These are phyloP conservation scores for Picus viridis DNA, from an alignment of 2,797 vertebrate species.

Conservation along the genomic window DNA sequence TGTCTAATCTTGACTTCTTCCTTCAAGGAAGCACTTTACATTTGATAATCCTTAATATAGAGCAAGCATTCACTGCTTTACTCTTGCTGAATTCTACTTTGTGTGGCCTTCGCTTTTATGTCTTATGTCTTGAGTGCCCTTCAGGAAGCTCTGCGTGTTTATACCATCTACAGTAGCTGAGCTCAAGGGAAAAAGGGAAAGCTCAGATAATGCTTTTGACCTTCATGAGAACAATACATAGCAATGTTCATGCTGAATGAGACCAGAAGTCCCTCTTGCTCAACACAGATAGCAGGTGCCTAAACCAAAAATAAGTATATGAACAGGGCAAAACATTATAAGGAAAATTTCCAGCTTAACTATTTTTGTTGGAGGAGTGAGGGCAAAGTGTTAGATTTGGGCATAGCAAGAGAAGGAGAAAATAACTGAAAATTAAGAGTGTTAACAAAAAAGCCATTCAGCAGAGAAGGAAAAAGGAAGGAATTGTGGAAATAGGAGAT, in stretches of 20 bases:
- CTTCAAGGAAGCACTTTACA: not conserved
- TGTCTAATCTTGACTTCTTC: not conserved
- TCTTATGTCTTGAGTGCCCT: not conserved
- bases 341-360: not conserved
- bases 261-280: not conserved
- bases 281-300: not conserved
- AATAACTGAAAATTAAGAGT: not conserved
- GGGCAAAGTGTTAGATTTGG: not conserved
- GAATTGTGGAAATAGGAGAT: not conserved
- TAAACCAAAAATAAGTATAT: not conserved
- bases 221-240: not conserved
- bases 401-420: not conserved
- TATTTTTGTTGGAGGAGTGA: not conserved
- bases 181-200: not conserved
- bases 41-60: not conserved
- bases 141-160: not conserved
- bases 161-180: not conserved
- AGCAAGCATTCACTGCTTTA: not conserved
- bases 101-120: not conserved
- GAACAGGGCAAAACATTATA: not conserved
- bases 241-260: not conserved
- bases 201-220: not conserved
- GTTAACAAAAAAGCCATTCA: slow-evolving; percentile 22
- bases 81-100: not conserved
- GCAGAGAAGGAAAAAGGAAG: not conserved